phyloP scores from a whole-genome alignment of 1,140 invertebrate species.

The Anastrepha ludens region DNA sequence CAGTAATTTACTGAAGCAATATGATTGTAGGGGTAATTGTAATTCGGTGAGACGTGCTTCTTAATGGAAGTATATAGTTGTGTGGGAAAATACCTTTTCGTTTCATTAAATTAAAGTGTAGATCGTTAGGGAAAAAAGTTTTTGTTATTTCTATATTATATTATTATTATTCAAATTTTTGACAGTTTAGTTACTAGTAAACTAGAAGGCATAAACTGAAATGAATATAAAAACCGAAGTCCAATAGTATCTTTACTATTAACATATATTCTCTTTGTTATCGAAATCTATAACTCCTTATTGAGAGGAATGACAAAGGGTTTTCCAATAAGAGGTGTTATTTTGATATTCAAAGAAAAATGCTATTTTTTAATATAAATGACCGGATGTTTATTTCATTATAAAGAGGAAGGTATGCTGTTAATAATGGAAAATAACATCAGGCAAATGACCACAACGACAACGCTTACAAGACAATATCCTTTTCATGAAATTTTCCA shows the following conservation, averaged over 20 bases:
- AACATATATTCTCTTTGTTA: no score
- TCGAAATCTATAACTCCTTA: constrained; percentile 68
- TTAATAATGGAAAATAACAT: no score
- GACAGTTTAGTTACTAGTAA: constrained; percentile 59
- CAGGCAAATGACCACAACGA: no score
- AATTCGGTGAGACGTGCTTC: no score
- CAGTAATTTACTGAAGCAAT: background rate
- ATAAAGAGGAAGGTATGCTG: no score
- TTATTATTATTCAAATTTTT: constrained; percentile 63
- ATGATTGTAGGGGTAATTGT: constrained; percentile 68
- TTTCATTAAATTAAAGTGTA: constrained; percentile 64
- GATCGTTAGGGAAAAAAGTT: constrained; percentile 60
- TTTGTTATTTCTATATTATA: constrained; percentile 64
- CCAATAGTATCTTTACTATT: constrained; percentile 54
- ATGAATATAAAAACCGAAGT: constrained; percentile 69
- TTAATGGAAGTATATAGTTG: constrained; percentile 71
- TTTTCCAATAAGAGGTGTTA: no score
- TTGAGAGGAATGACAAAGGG: constrained; percentile 72
- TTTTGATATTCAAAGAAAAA: no score
- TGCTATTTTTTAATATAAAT: no score
- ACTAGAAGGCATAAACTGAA: constrained; percentile 63
- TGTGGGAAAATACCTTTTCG: constrained; percentile 69
- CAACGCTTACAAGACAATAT: no score
- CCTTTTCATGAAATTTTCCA: no score
- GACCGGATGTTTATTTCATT: no score